A percentile compares a stretch with the other conserved stretches of the same genome.
Conservation (phyloP, 2,888 invertebrate genomes). For the Heliconius ismenius region DNA sequence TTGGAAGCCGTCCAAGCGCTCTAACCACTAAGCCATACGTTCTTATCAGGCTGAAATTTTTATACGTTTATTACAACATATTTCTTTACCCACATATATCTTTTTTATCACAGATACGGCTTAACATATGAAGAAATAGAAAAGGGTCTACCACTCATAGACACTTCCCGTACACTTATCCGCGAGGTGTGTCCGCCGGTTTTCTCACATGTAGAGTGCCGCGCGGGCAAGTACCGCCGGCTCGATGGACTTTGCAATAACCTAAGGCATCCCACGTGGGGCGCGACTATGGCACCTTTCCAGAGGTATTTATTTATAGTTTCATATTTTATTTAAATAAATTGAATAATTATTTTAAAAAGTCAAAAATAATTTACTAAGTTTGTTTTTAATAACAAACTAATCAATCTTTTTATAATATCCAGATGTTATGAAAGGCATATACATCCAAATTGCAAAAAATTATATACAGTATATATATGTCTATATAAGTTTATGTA, state of each 20-base stretch:
- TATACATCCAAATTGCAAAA: too few species aligned
- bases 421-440: too few species aligned
- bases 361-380: too few species aligned
- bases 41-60: too few species aligned
- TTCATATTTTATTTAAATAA: background rate
- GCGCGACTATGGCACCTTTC: slow-evolving; percentile 91
- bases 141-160: slow-evolving; percentile 92
- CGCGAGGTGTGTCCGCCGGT: slow-evolving; percentile 93
- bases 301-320: slow-evolving; percentile 80
- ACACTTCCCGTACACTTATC: slow-evolving; percentile 92
- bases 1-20: too few species aligned
- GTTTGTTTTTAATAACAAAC: too few species aligned
- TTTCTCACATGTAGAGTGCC: slow-evolving; percentile 92
- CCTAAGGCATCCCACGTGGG: slow-evolving; percentile 94
- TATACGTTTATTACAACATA: too few species aligned
- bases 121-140: slow-evolving; percentile 92
- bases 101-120: slow-evolving; percentile 84
- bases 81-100: background rate
- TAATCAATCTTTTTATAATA: too few species aligned
- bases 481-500: too few species aligned
- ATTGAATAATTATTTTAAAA: too few species aligned
- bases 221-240: slow-evolving; percentile 92
- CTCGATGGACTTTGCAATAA: slow-evolving; percentile 95
- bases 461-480: too few species aligned
- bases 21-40: too few species aligned